These are phyloP conservation scores for Oreochromis niloticus DNA, from an alignment of 2,113 vertebrate species.

Conservation along the genomic window DNA sequence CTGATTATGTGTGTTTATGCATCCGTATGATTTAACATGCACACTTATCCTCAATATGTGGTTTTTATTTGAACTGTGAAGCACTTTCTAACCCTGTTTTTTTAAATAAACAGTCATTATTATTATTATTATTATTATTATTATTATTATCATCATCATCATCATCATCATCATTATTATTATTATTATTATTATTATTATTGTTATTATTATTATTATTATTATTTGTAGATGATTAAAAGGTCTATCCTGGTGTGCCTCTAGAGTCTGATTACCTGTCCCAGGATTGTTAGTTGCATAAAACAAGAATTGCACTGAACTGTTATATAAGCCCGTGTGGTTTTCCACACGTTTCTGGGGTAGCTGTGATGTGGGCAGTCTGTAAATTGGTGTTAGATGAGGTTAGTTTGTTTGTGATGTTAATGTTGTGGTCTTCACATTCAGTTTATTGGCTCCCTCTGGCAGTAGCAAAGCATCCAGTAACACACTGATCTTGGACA, in stretches of 20 bases:
- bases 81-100: background rate
- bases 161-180: background rate
- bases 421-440: background rate
- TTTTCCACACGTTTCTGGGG: background rate
- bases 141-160: background rate
- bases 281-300: background rate
- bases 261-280: background rate
- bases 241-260: background rate
- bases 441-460: background rate
- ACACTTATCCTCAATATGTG: background rate
- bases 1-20: background rate
- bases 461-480: background rate
- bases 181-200: background rate
- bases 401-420: background rate
- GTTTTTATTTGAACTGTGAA: background rate
- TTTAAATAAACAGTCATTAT: background rate
- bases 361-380: background rate
- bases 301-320: background rate
- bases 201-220: background rate
- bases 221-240: background rate
- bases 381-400: background rate
- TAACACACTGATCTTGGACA: background rate
- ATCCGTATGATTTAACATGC: background rate
- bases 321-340: background rate
- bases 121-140: background rate